Percentiles rank a stretch among this genome's conserved stretches.
These are phyloP conservation scores for Sebastes diploproa DNA, from an alignment of 2,797 vertebrate genomes.

Conservation along the genomic window DNA sequence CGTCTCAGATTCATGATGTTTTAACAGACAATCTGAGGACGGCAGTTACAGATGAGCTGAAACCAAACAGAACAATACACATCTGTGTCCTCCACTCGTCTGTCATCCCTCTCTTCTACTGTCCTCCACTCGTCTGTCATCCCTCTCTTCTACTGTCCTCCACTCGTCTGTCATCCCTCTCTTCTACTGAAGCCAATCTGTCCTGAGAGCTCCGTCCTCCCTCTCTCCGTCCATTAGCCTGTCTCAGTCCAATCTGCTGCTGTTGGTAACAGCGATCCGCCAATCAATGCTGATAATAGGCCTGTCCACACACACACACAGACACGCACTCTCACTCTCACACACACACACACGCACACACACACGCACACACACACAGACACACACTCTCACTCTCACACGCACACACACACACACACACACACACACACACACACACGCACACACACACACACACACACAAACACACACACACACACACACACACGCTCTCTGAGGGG, in stretches of 20 bases:
- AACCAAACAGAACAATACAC: conserved; percentile 16
- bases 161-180: too few relatives aligned
- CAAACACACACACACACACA: too few relatives aligned
- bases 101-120: too few relatives aligned
- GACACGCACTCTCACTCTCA: neutral
- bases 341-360: too few relatives aligned
- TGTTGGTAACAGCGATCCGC: conserved; percentile 23
- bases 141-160: too few relatives aligned
- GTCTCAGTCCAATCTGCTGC: conserved; percentile 19
- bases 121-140: too few relatives aligned
- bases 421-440: too few relatives aligned
- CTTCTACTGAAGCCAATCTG: conserved; percentile 1
- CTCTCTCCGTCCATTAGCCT: conserved; percentile 32
- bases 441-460: too few relatives aligned
- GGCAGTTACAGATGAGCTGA: conserved; percentile 16
- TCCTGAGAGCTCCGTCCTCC: neutral
- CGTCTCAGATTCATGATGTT: neutral
- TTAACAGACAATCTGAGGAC: neutral
- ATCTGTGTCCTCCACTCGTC: neutral
- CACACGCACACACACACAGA: neutral
- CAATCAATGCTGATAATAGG: conserved; percentile 67
- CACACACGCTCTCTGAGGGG: neutral
- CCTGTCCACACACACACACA: neutral
- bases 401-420: neutral
- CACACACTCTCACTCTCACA: too few relatives aligned